These are phyloP conservation scores for Oreochromis tanganicae DNA, from an alignment of 2,113 vertebrate genomes.

Conservation along the genomic window DNA sequence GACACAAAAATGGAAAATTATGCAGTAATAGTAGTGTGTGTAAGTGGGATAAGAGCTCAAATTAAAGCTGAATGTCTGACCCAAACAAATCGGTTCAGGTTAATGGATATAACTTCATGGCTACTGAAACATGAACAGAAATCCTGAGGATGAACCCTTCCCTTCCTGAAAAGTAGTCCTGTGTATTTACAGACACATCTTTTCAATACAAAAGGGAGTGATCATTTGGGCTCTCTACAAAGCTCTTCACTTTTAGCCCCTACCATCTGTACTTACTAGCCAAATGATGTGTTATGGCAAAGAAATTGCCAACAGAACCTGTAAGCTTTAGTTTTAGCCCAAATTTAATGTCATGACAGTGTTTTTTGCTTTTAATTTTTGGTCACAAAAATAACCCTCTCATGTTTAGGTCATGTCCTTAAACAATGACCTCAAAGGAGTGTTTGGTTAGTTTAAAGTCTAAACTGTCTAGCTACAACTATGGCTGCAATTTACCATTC, in stretches of 20 bases:
- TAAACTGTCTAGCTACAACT: background rate
- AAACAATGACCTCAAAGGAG: background rate
- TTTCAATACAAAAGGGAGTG: background rate
- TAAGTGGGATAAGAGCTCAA: background rate
- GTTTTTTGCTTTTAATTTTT: background rate
- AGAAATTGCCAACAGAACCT: background rate
- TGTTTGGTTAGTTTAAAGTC: conserved; percentile 8
- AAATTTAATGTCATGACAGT: background rate
- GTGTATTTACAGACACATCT: conserved; percentile 30
- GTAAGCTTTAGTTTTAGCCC: background rate
- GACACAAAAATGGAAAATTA: background rate
- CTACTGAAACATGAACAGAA: background rate
- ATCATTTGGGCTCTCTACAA: background rate
- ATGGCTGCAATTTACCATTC: background rate
- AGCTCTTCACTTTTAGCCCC: background rate
- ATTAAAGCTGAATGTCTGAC: background rate
- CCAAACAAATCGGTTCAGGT: background rate
- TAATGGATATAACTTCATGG: background rate
- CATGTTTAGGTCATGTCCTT: background rate
- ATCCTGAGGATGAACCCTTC: background rate
- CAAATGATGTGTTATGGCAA: conserved; percentile 12
- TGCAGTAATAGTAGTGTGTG: background rate
- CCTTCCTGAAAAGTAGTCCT: conserved; percentile 15
- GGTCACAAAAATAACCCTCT: background rate
- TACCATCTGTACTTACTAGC: conserved; percentile 38